Evolutionary conservation across 2,113 vertebrate species (phyloP), one percentile per base, ranked within the genome.

Genomic region (Periophthalmus modestus): DNA sequence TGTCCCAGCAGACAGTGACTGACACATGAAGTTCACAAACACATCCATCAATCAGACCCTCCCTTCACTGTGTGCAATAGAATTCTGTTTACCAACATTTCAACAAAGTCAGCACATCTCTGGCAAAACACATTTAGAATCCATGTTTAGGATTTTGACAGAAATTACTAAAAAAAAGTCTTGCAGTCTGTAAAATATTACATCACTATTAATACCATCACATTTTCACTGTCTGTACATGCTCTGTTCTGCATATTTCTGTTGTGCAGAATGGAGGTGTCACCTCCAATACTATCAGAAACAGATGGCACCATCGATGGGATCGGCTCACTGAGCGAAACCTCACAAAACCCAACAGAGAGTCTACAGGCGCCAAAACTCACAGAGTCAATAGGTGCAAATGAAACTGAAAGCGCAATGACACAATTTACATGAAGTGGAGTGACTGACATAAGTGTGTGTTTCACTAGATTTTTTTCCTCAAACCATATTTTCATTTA

Each of bases 251-350:
- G 68, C 19, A n/a, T 23, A 14, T 47, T 65, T 73, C 78, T 81
- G 48, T 77, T 70, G 70, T 74, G n/a, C 76, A 59, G 87, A 82
- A 86, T 85, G 83, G 83, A 93, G 84, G 79, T 87, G 87, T 89
- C 83, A 1, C 68, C 66, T 81, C 62, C 68, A 87, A 88, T 90
- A 68, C 76, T 70, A 75, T 85, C 75, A 82, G 83, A 84, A 84
- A 78, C 62, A 74, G 72, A 87, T 71, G 66, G 68, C 70, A 78
- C 77, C 80, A 89, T 89, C 74, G 74, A 85, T 86, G 73, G 36
- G 50, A 77, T 74, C 73, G 61, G 68, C 77, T 76, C 33, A 50
- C 58, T 55, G 69, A 33, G 73, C 73, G 76, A 71, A 74, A 23
- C 66, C 62, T 78, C 34, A 57, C 65, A 82, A n/a, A n/a, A 85